These are phyloP conservation scores for Epirrhoe alternata DNA, from an alignment of 2,888 invertebrate species.

Conservation along the genomic window DNA sequence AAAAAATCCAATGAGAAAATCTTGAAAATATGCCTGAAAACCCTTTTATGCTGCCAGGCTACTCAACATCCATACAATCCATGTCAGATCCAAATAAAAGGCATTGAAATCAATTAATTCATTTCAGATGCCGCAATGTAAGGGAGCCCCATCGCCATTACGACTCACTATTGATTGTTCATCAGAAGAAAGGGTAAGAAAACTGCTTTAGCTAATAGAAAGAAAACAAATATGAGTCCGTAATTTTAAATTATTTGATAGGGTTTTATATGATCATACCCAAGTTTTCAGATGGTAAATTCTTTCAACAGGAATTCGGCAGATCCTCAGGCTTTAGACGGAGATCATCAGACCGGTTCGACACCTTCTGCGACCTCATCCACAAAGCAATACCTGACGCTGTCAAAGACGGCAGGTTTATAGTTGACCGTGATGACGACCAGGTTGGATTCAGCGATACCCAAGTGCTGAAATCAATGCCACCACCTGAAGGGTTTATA, in stretches of 20 bases:
- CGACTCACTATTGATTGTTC: slow-evolving; percentile 72
- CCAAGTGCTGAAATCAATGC: slow-evolving; percentile 56
- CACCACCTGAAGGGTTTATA: slow-evolving; percentile 68
- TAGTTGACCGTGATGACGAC: slow-evolving; percentile 63
- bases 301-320: slow-evolving; percentile 42
- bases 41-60: not conserved
- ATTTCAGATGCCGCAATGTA: slow-evolving; percentile 54
- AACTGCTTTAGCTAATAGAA: no score
- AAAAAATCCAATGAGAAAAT: no score
- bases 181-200: slow-evolving; percentile 65
- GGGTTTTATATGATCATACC: no score
- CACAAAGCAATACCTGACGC: slow-evolving; percentile 71
- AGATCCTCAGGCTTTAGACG: slow-evolving; percentile 33
- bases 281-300: not conserved
- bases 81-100: no score
- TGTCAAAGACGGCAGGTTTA: slow-evolving; percentile 69
- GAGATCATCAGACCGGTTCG: slow-evolving; percentile 45
- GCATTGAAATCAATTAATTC: slow-evolving; percentile 20
- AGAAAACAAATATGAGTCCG: no score
- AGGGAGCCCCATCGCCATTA: slow-evolving; percentile 61
- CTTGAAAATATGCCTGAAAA: not conserved
- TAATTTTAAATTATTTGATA: no score
- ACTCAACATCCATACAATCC: no score
- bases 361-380: slow-evolving; percentile 72
- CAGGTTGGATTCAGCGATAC: slow-evolving; percentile 64